Base-by-base conservation (phyloP, 2,113 vertebrate genomes). In the Forbesichthys agassizii region DNA sequence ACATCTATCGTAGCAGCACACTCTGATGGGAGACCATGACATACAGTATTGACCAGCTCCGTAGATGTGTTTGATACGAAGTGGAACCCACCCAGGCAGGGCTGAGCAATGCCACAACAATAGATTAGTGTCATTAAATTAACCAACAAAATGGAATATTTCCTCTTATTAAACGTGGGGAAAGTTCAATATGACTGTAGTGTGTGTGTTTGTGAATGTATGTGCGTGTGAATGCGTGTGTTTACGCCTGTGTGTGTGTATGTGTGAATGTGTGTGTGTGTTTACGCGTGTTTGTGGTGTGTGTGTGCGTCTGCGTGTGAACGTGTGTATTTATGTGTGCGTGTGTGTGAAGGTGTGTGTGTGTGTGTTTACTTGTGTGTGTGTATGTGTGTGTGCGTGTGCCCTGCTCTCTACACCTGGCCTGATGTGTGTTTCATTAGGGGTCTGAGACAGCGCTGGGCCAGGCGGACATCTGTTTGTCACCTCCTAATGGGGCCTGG, bases 361-460 rank as follows among this genome's bases (percentile, higher is more conserved):
- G 27, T 27, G 27, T 27, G 27, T 27, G 27, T 27, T 27, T 27
- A 27, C 27, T 27, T 72, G 49, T 14, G 78, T 70, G 74, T 80
- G 82, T 73, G 84, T 84, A 71, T 88, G 78, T 78, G 84, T 82
- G 79, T 72, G 70, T 36, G 66, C 71, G 71, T 66, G 12, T 33
- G 68, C 56, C 66, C 69, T 60, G 13, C n/a, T 33, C 60, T 86
- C 83, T 83, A 80, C 79, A 71, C 33, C 46, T 73, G 75, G 73
- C 36, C 84, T 84, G 84, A 87, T 84, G 87, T 83, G 83, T 87
- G 85, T 90, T 90, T 90, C 88, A 90, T 92, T 90, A 90, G 79
- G 69, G 9, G 54, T 72, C 69, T 76, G 82, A 87, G 89, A 91
- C 89, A 89, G 84, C 84, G 10, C 70, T 27, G 82, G 84, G 86